Conservation (phyloP, 2,888 invertebrate species). For the Cephus runcator region DNA sequence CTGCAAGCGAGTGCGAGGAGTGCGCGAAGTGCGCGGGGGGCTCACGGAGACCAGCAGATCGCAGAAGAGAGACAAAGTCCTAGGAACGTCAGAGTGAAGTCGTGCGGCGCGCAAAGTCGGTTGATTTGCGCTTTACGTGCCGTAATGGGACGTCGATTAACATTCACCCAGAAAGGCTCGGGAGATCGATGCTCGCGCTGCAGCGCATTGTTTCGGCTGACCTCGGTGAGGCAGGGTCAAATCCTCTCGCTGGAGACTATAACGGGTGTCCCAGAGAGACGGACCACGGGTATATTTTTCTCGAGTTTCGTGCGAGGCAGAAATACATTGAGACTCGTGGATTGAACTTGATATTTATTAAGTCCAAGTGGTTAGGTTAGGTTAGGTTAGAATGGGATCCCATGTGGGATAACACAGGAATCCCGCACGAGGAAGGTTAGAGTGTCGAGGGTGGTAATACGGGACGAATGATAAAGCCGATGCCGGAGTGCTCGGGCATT, state of each 20-base stretch:
- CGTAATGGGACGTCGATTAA: constrained; percentile 22
- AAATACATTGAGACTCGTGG: neutral
- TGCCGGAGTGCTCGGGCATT: constrained; percentile 7
- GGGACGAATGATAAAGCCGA: neutral
- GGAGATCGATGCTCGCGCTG: constrained; percentile 17
- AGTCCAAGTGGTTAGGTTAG: neutral
- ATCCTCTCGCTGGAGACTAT: constrained; percentile 1
- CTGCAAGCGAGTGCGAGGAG: too few relatives aligned
- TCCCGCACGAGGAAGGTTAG: neutral
- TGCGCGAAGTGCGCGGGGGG: too few relatives aligned
- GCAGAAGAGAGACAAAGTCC: neutral
- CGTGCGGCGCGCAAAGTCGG: neutral
- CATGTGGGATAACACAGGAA: neutral
- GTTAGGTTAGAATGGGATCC: neutral
- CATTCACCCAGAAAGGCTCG: constrained; percentile 23
- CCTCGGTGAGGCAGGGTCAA: constrained; percentile 19
- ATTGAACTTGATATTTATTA: neutral
- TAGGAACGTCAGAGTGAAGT: neutral
- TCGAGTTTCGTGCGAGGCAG: neutral
- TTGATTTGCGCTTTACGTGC: neutral
- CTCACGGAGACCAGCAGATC: too few relatives aligned
- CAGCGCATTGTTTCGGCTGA: constrained; percentile 22
- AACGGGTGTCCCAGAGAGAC: neutral
- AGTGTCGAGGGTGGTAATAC: neutral
- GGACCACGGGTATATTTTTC: neutral